Evolutionary conservation across 2,113 vertebrate species (phyloP).

Genomic region (Crotophaga sulcirostris): DNA sequence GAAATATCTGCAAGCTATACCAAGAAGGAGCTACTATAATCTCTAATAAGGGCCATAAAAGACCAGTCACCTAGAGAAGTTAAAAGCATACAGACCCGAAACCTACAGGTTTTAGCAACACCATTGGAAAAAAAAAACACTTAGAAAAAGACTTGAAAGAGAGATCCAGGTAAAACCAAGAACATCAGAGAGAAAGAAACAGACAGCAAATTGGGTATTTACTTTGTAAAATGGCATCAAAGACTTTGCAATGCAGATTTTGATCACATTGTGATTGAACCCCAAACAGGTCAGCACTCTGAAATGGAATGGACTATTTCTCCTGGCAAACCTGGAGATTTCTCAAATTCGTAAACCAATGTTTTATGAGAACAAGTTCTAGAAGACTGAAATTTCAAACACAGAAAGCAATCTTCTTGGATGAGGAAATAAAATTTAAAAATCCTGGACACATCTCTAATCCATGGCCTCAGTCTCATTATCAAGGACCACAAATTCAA

Average conservation of each 20-base stretch:
- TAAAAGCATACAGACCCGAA: not conserved
- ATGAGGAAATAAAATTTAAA: not conserved
- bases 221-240: not conserved
- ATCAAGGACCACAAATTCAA: not conserved
- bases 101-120: not conserved
- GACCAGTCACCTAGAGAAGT: not conserved
- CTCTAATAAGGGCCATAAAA: not conserved
- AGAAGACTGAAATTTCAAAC: not conserved
- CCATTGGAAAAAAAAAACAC: not conserved
- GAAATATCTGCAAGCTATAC: not conserved
- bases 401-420: not conserved
- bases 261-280: not conserved
- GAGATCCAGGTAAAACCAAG: not conserved
- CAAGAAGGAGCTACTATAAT: not conserved
- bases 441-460: not conserved
- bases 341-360: not conserved
- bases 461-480: not conserved
- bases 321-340: not conserved
- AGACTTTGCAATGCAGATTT: not conserved
- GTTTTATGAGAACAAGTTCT: not conserved
- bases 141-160: not conserved
- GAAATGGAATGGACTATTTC: not conserved
- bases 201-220: not conserved
- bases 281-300: accelerated
- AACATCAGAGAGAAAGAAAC: not conserved